phyloP scores from a whole-genome alignment of 2,888 invertebrate species.

The Nephrotoma appendiculata region DNA sequence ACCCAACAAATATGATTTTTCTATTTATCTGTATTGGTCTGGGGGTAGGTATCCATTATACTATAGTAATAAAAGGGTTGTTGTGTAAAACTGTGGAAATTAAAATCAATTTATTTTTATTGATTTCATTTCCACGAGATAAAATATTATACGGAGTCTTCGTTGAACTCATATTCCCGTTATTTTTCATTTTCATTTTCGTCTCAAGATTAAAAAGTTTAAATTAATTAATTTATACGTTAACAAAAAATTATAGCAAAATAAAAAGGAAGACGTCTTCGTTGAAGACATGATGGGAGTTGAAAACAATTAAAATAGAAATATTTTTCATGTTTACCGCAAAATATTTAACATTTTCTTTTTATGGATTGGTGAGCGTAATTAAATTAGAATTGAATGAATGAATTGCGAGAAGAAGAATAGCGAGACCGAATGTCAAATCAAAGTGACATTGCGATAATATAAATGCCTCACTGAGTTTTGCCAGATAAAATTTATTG shows the following conservation, averaged over 20 bases:
- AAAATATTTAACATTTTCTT: neutral
- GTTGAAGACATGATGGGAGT: neutral
- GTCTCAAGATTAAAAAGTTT: neutral
- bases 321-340: neutral
- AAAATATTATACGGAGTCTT: neutral
- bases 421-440: no score
- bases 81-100: neutral
- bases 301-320: neutral
- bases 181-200: neutral
- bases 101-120: neutral
- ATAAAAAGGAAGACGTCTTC: neutral
- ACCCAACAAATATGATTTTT: neutral
- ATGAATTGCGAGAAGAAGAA: no score
- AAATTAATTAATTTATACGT: neutral
- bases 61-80: neutral
- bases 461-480: no score
- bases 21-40: neutral
- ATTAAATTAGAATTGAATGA: no score
- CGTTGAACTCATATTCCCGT: neutral
- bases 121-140: neutral
- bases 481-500: no score
- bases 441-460: no score
- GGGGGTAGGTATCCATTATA: no score
- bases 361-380: neutral
- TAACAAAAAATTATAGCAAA: neutral